These are phyloP conservation scores for Anoplophora glabripennis DNA, from an alignment of 1,140 invertebrate genomes.

Conservation along the genomic window DNA sequence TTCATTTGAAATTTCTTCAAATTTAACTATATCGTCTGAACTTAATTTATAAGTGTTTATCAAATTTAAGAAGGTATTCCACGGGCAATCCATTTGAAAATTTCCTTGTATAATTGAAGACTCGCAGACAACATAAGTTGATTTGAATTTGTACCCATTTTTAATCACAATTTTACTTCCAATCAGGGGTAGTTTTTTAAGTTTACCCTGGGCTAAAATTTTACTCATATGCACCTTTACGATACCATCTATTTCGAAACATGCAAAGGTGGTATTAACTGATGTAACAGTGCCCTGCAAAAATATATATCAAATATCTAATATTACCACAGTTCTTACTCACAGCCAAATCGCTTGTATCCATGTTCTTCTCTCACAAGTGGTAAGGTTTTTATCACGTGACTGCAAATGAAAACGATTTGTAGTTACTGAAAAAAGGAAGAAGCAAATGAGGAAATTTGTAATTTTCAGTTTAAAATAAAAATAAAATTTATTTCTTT, in stretches of 20 bases:
- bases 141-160: neutral
- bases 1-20: neutral
- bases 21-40: neutral
- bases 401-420: too few species aligned
- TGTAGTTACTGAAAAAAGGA: too few species aligned
- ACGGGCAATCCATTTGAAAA: neutral
- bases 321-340: too few species aligned
- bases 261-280: conserved; percentile 7
- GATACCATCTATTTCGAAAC: neutral
- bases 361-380: too few species aligned
- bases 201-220: neutral
- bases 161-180: neutral
- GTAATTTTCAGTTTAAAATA: too few species aligned
- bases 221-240: conserved; percentile 4
- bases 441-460: too few species aligned
- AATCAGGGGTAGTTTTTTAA: conserved; percentile 2
- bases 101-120: neutral
- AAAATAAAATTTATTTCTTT: too few species aligned
- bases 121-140: neutral
- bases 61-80: conserved; percentile 1
- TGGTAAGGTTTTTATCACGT: too few species aligned
- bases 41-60: neutral
- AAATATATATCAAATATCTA: neutral
- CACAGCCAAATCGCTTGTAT: too few species aligned
- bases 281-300: conserved; percentile 12